Evolutionary conservation across 2,888 invertebrate species (phyloP), one percentile per base, ranked within the genome.

Genomic region (Balanococcus diminutus): DNA sequence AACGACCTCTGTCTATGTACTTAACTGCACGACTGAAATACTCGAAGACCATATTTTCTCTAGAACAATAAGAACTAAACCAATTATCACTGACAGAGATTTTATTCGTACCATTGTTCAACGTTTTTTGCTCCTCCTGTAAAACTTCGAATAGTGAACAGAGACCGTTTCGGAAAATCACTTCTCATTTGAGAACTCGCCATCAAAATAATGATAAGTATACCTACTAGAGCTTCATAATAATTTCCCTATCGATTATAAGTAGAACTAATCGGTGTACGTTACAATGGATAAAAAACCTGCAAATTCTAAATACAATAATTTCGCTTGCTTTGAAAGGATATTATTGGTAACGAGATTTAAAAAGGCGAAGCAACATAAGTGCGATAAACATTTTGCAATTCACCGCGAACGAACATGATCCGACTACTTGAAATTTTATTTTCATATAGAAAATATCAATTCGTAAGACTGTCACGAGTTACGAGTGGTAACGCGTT

Each of bases 381-480:
- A 67, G 61, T 67, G 61, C 61, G 61, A 67, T 67, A 67, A 67
- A 67, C 28, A 67, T 67, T 67, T 28, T 67, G 28, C 61, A 67
- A 25, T 67, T 67, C 28, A 67, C 61, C 61, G 61, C 25, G 61
- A 67, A 28, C 25, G 61, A 67, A 67, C 61, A 67, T 67, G 61
- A 67, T 67, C 28, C 61, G 61, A 67, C 61, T 67, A 67, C 61
- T 25, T 67, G 61, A 67, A 67, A 67, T 67, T 67, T 67, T 67
- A 67, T 67, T 67, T 67, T 25, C 61, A 67, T 67, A 67, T 28
- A 28, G 61, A 67, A 28, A 67, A 67, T 67, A 67, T 67, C 61
- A 67, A 67, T 67, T 67, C 25, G 61, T 67, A 67, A 25, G 28
- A 28, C 61, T 67, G 61, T 67, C 61, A 67, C 61, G 61, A 67